A percentile compares a stretch with the other conserved stretches of the same genome.
These are phyloP conservation scores for Bradypodion pumilum DNA, from an alignment of 2,797 vertebrate genomes.

Conservation along the genomic window DNA sequence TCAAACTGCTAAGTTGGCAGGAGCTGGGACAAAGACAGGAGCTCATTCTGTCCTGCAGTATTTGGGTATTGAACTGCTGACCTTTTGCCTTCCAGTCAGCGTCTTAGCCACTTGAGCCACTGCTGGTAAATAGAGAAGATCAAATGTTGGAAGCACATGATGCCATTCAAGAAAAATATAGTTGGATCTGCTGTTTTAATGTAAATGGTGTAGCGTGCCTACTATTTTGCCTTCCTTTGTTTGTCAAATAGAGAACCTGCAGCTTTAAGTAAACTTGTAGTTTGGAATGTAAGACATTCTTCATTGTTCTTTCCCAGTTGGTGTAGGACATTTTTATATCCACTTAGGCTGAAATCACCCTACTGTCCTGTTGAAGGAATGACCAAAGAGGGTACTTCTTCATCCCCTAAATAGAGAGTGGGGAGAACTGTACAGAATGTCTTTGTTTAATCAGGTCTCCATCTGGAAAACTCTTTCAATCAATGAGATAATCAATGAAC, in stretches of 20 bases:
- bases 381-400: neutral
- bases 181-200: conserved; percentile 26
- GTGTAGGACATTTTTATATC: neutral
- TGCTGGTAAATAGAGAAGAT: conserved; percentile 49
- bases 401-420: neutral
- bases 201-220: conserved; percentile 45
- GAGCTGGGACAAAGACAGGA: too few species aligned
- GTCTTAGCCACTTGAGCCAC: too few species aligned
- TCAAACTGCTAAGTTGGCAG: too few species aligned
- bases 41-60: too few species aligned
- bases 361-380: conserved; percentile 1
- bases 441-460: neutral
- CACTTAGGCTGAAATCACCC: neutral
- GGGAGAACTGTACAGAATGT: neutral
- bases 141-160: conserved; percentile 55
- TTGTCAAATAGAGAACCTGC: conserved; percentile 37
- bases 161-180: conserved; percentile 49
- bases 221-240: conserved; percentile 40
- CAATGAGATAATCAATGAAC: too few species aligned
- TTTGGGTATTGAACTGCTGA: too few species aligned
- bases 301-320: neutral
- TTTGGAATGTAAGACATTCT: conserved; percentile 29
- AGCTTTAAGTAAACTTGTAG: conserved; percentile 29
- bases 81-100: too few species aligned
- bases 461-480: neutral